Base-by-base conservation (phyloP, 2,113 vertebrate species). In the Lepus europaeus region DNA sequence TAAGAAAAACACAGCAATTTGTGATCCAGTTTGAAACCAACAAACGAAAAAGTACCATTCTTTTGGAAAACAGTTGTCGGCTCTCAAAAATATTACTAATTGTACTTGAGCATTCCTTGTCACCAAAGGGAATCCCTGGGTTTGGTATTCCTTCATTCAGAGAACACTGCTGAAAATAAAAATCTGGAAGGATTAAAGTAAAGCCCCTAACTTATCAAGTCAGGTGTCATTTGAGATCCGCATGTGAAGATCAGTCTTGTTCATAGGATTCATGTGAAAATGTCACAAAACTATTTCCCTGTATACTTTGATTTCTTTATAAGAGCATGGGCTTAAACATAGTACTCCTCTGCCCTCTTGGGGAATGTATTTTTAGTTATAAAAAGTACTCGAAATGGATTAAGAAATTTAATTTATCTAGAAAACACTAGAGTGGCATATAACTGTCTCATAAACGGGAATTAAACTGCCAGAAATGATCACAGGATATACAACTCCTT, bases 1-100 rank as follows among this genome's bases (percentile, higher is more conserved):
- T 98, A 98, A 98, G 98, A 98, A 98, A 99, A 99, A 98, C 97
- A 98, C 96, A 98, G 98, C 98, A 98, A 98, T 99, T 98, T 98
- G 95, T 98, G 96, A 98, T 98, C 96, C 93, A 97, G 97, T 98
- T 98, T 98, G 97, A 98, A 98, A 98, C 97, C 98, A 98, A 14
- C 12, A 97, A 95, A 45, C 45, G 94, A 90, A 97, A 98, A 97
- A 81, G 95, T 97, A 98, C 97, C 97, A 97, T 96, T 98, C 96
- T 98, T 98, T 98, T 97, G 97, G 95, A 98, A 98, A 98, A 98
- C 97, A 97, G 97, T 98, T 96, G 96, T 98, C 97, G 93, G 97
- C 95, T 98, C 98, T 98, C 97, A 98, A 98, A 98, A 98, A 98
- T 98, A 97, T 98, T 97, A 96, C 95, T 98, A 98, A 98, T 98